These are phyloP conservation scores for Chalcosyrphus nemorum DNA, from an alignment of 2,888 invertebrate genomes.

Conservation along the genomic window DNA sequence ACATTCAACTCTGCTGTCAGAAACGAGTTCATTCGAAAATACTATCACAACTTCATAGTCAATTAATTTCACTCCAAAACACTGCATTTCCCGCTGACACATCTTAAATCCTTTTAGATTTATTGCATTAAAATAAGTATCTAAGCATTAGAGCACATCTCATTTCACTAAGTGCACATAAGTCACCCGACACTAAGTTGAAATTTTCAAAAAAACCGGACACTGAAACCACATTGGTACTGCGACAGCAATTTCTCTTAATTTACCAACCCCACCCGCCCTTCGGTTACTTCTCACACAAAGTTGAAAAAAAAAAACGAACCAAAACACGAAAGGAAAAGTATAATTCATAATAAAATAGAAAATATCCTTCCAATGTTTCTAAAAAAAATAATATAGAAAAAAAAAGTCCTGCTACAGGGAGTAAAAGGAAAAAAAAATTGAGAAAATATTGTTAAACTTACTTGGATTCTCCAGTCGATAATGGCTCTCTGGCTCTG, in stretches of 20 bases:
- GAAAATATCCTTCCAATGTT: slow-evolving; percentile 46
- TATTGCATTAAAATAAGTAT: background rate
- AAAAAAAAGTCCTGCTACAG: background rate
- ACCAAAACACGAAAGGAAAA: slow-evolving; percentile 83
- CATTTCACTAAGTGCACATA: slow-evolving; percentile 49
- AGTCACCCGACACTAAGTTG: slow-evolving; percentile 23
- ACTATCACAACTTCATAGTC: background rate
- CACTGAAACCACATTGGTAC: background rate
- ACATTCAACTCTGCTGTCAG: background rate
- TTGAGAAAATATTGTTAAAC: slow-evolving; percentile 79
- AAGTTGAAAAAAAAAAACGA: background rate
- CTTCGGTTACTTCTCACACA: slow-evolving; percentile 17
- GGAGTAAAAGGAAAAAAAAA: slow-evolving; percentile 2
- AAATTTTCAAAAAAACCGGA: slow-evolving; percentile 41
- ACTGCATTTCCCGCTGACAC: slow-evolving; percentile 20
- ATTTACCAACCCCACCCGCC: slow-evolving; percentile 31
- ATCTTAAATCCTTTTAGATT: slow-evolving; percentile 18
- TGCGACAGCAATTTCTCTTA: slow-evolving; percentile 51
- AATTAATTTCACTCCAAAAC: background rate
- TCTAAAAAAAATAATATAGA: slow-evolving; percentile 18
- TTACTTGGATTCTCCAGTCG: slow-evolving; percentile 98
- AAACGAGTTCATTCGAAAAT: background rate
- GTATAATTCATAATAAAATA: slow-evolving; percentile 55
- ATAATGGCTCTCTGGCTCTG: slow-evolving; percentile 97
- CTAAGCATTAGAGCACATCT: slow-evolving; percentile 7